Evolutionary conservation across 1,140 invertebrate genomes (phyloP).

Genomic region (Lucilia sericata): DNA sequence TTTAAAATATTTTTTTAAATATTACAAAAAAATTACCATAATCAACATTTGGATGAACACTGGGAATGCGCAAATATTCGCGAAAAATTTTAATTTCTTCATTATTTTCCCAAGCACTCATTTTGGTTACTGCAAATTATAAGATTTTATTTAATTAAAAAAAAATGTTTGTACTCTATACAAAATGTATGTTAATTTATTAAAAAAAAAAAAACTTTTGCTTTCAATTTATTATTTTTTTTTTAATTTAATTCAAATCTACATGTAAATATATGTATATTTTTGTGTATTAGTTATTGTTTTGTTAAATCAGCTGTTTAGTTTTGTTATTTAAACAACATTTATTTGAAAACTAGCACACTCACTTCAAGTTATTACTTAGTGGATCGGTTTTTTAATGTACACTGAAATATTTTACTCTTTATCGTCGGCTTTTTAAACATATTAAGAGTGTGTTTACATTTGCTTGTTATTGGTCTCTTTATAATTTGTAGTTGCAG

Average conservation of each 20-base stretch:
- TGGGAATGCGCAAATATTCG: slow-evolving; percentile 84
- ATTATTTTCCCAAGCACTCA: slow-evolving; percentile 69
- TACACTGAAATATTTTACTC: not conserved
- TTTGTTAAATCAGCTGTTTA: not conserved
- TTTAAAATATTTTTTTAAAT: not conserved
- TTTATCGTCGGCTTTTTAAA: slow-evolving; percentile 1
- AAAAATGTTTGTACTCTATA: not conserved
- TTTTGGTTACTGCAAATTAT: slow-evolving; percentile 5
- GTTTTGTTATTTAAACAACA: not conserved
- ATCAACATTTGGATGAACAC: slow-evolving; percentile 85
- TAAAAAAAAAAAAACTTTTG: too few relatives aligned
- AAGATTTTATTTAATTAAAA: not conserved
- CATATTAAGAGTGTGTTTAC: not conserved
- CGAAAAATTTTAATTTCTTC: slow-evolving; percentile 82
- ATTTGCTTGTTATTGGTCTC: too few relatives aligned
- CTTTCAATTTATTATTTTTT: not conserved
- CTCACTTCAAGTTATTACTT: not conserved
- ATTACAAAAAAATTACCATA: slow-evolving; percentile 77
- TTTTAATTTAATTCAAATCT: not conserved
- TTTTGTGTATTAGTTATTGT: too few relatives aligned
- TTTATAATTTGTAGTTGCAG: too few relatives aligned
- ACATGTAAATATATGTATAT: too few relatives aligned
- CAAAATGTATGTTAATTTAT: not conserved
- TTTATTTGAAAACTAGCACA: not conserved
- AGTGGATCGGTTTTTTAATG: not conserved